Evolutionary conservation across 2,888 invertebrate species (phyloP).

Genomic region (Scaptomyza tumidula): DNA sequence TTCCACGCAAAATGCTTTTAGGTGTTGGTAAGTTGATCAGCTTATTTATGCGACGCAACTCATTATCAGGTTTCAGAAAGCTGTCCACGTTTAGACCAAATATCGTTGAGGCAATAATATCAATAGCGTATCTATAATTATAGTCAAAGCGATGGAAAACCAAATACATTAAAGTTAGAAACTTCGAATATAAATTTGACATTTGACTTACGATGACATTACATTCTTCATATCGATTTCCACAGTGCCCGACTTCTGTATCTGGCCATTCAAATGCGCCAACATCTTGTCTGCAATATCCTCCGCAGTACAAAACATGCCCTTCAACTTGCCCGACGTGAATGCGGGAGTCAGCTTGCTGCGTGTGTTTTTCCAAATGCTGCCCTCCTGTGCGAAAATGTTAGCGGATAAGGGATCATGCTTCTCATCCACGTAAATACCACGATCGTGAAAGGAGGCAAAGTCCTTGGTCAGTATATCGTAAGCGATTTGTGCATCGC

Average conservation of each 20-base stretch:
- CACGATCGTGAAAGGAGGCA: slow-evolving; percentile 88
- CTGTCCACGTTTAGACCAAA: slow-evolving; percentile 85
- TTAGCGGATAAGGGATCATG: slow-evolving; percentile 87
- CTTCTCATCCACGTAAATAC: slow-evolving; percentile 86
- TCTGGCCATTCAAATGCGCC: slow-evolving; percentile 83
- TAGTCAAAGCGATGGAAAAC: too few relatives aligned
- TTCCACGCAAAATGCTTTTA: slow-evolving; percentile 65
- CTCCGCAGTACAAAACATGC: slow-evolving; percentile 87
- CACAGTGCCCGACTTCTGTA: slow-evolving; percentile 74
- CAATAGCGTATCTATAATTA: slow-evolving; percentile 83
- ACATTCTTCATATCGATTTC: slow-evolving; percentile 85
- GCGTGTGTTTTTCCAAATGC: slow-evolving; percentile 88
- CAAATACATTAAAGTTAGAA: not conserved
- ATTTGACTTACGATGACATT: slow-evolving; percentile 66
- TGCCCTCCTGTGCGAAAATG: slow-evolving; percentile 85
- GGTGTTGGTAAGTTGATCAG: slow-evolving; percentile 50
- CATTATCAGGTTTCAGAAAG: slow-evolving; percentile 82
- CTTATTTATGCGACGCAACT: slow-evolving; percentile 69
- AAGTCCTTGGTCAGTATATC: slow-evolving; percentile 88
- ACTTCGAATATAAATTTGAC: not conserved
- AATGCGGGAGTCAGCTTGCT: slow-evolving; percentile 88
- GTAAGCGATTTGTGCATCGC: slow-evolving; percentile 87
- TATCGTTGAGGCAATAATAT: slow-evolving; percentile 85
- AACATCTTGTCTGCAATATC: slow-evolving; percentile 86
- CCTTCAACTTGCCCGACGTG: slow-evolving; percentile 88